Evolutionary conservation across 2,113 vertebrate genomes (phyloP).

Genomic region (Balaeniceps rex): DNA sequence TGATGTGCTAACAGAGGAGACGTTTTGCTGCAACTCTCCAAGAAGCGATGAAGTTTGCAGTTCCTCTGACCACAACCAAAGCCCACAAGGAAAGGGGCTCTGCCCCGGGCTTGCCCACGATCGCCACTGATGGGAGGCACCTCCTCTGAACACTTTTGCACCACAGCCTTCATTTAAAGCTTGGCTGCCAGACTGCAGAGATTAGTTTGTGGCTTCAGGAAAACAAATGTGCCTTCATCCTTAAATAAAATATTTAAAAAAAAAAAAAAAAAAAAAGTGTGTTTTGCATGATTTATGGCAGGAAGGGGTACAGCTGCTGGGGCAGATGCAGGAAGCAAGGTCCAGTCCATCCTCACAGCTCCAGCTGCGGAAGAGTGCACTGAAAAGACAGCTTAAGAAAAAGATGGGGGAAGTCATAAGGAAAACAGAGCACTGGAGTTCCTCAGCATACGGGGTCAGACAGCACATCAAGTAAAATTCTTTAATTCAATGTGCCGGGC

Average conservation of each 20-base stretch:
- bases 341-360: not conserved
- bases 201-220: slow-evolving; percentile 5
- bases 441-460: not conserved
- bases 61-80: not conserved
- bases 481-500: not conserved
- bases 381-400: not conserved
- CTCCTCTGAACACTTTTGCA: not conserved
- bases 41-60: not conserved
- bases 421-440: not conserved
- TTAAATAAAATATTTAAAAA: slow-evolving; percentile 33
- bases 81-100: not conserved
- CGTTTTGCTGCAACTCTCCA: not conserved
- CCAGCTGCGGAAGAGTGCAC: not conserved
- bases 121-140: not conserved
- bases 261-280: not conserved
- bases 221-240: slow-evolving; percentile 37
- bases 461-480: slow-evolving; percentile 24
- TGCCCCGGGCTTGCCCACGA: not conserved
- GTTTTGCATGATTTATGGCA: slow-evolving; percentile 24
- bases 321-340: slow-evolving; percentile 20
- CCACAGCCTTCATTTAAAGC: not conserved
- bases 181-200: slow-evolving; percentile 7
- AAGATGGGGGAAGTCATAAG: slow-evolving; percentile 19
- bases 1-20: not conserved
- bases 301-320: slow-evolving; percentile 51